Base-by-base conservation (phyloP, 2,113 vertebrate species). In the Myiozetetes cayanensis region DNA sequence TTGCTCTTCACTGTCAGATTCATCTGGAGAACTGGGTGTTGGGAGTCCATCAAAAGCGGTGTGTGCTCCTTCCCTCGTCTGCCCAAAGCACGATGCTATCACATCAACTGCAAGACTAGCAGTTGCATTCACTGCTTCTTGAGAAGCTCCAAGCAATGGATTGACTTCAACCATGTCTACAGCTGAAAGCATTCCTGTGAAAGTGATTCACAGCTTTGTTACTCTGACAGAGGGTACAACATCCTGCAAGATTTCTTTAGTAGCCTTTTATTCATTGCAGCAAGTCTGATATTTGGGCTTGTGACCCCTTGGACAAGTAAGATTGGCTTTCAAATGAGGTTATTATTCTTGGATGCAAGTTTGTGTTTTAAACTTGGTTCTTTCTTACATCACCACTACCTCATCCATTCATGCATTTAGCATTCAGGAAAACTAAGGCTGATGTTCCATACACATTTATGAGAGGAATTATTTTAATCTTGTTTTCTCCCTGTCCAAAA, bases 121-220 rank as follows among this genome's bases (percentile, higher is more conserved):
- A 21, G 99, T 99, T 74, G 98, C 98, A 14, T 98, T 98, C 88
- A 98, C 98, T 41, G 98, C 99, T 72, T 99, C 98, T 8, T 96
- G 97, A 77, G 92, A 98, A 7, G 98, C 96, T 16, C 98, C 99
- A 66, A 99, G 95, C 62, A 93, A 33, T 10, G 99, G 99, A 96
- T 99, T 99, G 50, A 99, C 99, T 96, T 99, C 99, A 47, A 99
- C 99, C 89, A 99, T 96, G 95, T 99, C 99, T 97, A 99, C 97
- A 70, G 96, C 99, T 1, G 99, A 99, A 96, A 99, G 97, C 97
- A 99, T 96, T 82, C 99, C 99, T 99, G 94, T 49, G 78, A 72
- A 94, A 91, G 55, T 18, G 11, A 87, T 33, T 50, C 62, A 56
- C 68, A 93, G 58, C 47, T 89, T 58, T 75, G 80, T 91, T 87